Conservation (phyloP, 2,113 vertebrate genomes). For the Chiloscyllium plagiosum region DNA sequence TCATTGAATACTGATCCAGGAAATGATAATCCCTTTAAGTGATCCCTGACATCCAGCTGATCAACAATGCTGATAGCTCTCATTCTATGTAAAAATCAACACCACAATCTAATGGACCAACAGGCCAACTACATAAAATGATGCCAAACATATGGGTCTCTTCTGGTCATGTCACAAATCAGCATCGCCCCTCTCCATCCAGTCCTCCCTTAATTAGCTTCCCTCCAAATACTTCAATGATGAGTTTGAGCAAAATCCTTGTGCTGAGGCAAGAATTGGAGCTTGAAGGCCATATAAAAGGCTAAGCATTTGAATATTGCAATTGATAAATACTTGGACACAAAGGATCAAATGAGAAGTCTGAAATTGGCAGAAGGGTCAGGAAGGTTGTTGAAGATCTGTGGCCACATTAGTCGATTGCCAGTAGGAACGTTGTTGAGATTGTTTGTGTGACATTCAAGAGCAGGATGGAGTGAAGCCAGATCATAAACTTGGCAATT, state of each 20-base stretch:
- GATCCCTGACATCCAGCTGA: too few species aligned
- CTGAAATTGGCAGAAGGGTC: background rate
- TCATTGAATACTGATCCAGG: too few species aligned
- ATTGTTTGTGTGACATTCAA: background rate
- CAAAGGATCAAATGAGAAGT: background rate
- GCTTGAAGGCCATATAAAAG: background rate
- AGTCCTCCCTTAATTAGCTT: background rate
- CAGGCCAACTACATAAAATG: background rate
- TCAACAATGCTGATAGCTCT: too few species aligned
- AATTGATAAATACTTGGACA: background rate
- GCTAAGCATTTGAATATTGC: background rate
- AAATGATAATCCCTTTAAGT: too few species aligned
- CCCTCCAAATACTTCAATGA: background rate
- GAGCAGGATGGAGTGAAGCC: background rate
- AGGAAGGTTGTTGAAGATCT: background rate
- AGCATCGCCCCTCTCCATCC: background rate
- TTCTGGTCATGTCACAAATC: background rate
- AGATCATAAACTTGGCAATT: background rate
- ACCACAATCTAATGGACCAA: too few species aligned
- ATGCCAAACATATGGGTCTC: background rate
- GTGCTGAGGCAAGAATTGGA: background rate
- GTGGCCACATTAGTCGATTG: background rate
- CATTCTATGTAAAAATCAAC: too few species aligned
- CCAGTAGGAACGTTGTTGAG: background rate
- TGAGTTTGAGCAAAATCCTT: background rate